Evolutionary conservation across 35 echinoderm and acorn worm genomes (phyloP), one percentile per base, ranked within the genome.

Genomic region (Amphiura filiformis): DNA sequence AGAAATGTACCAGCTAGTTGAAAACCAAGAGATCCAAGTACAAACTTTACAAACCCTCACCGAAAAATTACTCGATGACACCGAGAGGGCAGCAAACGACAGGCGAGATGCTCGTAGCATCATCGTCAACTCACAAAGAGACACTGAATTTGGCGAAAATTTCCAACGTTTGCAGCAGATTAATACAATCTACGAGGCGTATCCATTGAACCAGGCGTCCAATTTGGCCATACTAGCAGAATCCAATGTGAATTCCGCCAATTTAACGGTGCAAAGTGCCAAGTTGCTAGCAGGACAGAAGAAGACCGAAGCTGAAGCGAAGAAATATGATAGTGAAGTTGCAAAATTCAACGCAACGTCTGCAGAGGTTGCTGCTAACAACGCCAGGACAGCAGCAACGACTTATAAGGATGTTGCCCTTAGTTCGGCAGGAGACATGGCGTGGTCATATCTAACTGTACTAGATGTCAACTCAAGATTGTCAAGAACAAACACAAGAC

Each of bases 341-440:
- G 87, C 94, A 22, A 85, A 80, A 30, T 81, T 75, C 32, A 96
- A 96, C 56, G 78, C 83, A 20, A 92, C 81, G 17, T 76, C 56
- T 39, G 94, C 86, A 41, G 76, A 90, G 37, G 34, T 28, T 23
- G 78, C 85, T 22, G 86, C 82, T 5, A 39, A 35, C 2, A 64
- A 56, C 34, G 89, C 90, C 4, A 39, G 39, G 31, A 85, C 90
- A n/a, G 91, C 47, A 1, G 90, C 86, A 36, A 38, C 28, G 78
- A 88, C 78, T 34, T 95, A 95, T 40, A 87, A 88, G 85, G 89
- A 88, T 39, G 15, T 95, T 40, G 93, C 93, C 5, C 75, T 37
- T 9, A 61, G 35, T 84, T 13, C 75, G 4, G 12, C 4, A 23
- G 5, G 26, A 36, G 14, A 39, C 14, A 17, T 31, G 65, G 35